Evolutionary conservation across 2,888 invertebrate species (phyloP).

Genomic region (Pollenia angustigena): DNA sequence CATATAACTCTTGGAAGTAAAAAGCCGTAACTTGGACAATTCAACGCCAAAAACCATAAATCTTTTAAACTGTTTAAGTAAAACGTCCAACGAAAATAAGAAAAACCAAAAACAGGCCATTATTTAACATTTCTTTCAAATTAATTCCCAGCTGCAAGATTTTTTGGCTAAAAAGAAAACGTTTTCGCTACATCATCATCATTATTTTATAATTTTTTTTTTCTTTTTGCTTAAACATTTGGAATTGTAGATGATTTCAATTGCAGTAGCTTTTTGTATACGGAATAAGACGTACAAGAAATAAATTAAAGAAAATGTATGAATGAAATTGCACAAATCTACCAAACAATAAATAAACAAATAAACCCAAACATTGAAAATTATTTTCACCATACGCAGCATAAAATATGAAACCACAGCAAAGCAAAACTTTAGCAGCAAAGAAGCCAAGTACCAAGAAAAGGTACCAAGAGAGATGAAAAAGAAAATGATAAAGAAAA

Average conservation of each 20-base stretch:
- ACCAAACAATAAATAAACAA: constrained; percentile 12
- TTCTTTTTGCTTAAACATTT: constrained; percentile 14
- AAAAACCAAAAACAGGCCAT: constrained; percentile 25
- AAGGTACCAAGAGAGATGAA: constrained; percentile 7
- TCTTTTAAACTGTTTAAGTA: constrained; percentile 21
- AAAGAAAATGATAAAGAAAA: constrained; percentile 23
- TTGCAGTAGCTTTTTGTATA: constrained; percentile 5
- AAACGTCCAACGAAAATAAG: constrained; percentile 24
- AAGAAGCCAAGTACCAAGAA: neutral
- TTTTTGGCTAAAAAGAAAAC: constrained; percentile 12
- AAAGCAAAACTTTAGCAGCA: neutral
- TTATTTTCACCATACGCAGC: constrained; percentile 7
- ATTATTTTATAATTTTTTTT: constrained; percentile 7
- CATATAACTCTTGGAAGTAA: neutral
- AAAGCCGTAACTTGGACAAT: neutral
- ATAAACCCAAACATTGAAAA: constrained; percentile 32
- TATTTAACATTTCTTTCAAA: constrained; percentile 41
- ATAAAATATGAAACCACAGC: constrained; percentile 16
- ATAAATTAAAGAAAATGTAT: constrained; percentile 45
- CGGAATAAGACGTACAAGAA: neutral
- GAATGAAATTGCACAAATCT: constrained; percentile 36
- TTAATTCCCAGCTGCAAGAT: constrained; percentile 48
- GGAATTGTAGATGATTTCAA: constrained; percentile 18
- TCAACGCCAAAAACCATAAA: constrained; percentile 20
- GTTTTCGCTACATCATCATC: constrained; percentile 38